These are phyloP conservation scores for Porites evermanni DNA, from an alignment of 92 coral and sea anemone species.

Conservation along the genomic window DNA sequence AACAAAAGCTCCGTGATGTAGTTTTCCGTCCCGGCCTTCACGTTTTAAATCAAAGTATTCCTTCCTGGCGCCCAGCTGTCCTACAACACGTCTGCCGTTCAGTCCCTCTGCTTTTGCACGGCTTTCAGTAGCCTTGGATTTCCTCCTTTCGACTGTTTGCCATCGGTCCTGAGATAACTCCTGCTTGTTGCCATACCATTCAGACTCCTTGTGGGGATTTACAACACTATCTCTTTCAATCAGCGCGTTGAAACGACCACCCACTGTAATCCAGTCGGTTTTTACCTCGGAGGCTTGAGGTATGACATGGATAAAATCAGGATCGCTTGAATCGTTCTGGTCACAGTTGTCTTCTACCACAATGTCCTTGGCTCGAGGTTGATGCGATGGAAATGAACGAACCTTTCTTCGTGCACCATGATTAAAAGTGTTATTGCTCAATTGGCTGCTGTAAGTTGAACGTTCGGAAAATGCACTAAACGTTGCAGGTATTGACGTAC, in stretches of 20 bases:
- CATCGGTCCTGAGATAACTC: background rate
- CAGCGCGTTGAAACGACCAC: background rate
- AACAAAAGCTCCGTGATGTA: slow-evolving; percentile 60
- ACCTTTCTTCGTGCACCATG: background rate
- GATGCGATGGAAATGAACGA: no score
- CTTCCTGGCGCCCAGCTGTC: background rate
- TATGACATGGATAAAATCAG: background rate
- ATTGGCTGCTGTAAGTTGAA: background rate
- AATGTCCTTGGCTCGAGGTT: no score
- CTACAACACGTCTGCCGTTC: background rate
- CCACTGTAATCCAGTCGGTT: background rate
- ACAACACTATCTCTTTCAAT: background rate
- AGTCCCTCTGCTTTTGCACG: background rate
- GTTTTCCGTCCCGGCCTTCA: slow-evolving; percentile 24
- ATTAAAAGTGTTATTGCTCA: background rate
- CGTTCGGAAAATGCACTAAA: slow-evolving; percentile 12
- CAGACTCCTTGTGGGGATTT: background rate
- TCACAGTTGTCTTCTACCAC: no score
- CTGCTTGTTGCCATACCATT: no score
- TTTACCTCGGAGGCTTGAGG: no score
- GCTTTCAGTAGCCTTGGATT: background rate
- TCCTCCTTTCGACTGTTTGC: background rate
- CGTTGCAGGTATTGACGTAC: slow-evolving; percentile 33
- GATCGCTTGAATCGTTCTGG: background rate
- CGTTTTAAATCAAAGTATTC: slow-evolving; percentile 1